Percentiles rank a stretch among this genome's conserved stretches.
phyloP scores from a whole-genome alignment of 2,113 vertebrate species.

The Microtus montanus region DNA sequence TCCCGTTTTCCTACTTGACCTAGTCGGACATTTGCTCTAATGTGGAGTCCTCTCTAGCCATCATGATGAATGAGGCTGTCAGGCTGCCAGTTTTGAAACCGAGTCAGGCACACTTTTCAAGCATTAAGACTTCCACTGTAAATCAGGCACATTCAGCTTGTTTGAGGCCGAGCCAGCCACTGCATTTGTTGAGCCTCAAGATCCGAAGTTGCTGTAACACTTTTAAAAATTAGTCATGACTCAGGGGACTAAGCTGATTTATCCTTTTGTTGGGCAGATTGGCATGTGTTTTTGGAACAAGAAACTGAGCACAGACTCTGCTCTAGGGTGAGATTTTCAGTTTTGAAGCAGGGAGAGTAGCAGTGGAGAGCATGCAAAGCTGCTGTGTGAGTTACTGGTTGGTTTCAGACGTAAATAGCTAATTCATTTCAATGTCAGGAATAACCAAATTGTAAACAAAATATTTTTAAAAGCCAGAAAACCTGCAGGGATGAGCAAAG shows the following conservation, averaged over 20 bases:
- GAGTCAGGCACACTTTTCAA: background rate
- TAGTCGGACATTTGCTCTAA: background rate
- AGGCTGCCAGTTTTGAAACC: background rate
- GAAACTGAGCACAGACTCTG: background rate
- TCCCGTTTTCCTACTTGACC: background rate
- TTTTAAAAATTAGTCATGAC: constrained; percentile 53
- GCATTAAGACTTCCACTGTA: background rate
- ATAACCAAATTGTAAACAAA: constrained; percentile 76
- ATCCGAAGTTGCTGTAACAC: constrained; percentile 19
- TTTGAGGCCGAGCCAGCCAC: constrained; percentile 38
- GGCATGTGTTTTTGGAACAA: constrained; percentile 3
- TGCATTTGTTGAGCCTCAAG: constrained; percentile 14
- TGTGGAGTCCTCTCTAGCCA: background rate
- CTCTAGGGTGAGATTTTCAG: constrained; percentile 1
- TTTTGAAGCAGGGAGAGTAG: constrained; percentile 7
- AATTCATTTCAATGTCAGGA: constrained; percentile 67
- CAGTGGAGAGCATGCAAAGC: background rate
- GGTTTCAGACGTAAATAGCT: constrained; percentile 66
- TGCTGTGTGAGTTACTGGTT: constrained; percentile 52
- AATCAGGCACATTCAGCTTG: background rate
- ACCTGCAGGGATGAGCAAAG: constrained; percentile 26
- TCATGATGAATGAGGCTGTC: background rate
- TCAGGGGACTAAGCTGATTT: constrained; percentile 31
- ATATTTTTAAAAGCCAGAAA: constrained; percentile 51
- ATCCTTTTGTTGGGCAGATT: constrained; percentile 31